phyloP scores from a whole-genome alignment of 2,113 vertebrate genomes.

The Jaculus jaculus region DNA sequence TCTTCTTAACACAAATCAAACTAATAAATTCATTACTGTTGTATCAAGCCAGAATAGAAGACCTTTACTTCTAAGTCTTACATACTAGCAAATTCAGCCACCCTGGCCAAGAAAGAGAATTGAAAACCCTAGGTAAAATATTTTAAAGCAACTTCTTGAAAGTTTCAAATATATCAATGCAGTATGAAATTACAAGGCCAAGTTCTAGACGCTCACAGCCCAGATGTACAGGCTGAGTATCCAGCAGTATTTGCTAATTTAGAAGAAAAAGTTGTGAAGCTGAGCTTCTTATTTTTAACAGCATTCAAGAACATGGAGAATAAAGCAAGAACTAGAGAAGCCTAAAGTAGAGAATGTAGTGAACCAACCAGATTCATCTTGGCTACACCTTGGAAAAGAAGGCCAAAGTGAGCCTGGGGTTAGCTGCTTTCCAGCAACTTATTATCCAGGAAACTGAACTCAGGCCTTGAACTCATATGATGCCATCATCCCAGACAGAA shows the following conservation, averaged over 20 bases:
- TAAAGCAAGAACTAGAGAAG: background rate
- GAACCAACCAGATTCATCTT: background rate
- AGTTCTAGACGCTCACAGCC: constrained; percentile 1
- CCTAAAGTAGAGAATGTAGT: background rate
- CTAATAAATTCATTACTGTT: background rate
- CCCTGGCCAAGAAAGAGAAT: background rate
- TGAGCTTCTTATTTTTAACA: constrained; percentile 23
- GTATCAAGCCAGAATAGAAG: background rate
- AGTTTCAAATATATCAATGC: background rate
- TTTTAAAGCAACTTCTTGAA: constrained; percentile 1
- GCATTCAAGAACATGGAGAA: background rate
- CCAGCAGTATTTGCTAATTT: constrained; percentile 8
- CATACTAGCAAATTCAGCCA: constrained; percentile 6
- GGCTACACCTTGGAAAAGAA: background rate
- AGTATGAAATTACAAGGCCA: background rate
- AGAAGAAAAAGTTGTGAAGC: background rate
- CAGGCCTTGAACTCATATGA: background rate
- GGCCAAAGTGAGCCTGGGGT: background rate
- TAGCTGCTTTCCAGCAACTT: background rate
- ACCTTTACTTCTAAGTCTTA: background rate
- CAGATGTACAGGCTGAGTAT: background rate
- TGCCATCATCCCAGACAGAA: background rate
- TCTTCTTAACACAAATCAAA: background rate
- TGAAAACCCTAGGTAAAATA: background rate
- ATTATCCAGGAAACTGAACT: background rate